A percentile compares a stretch with the other conserved stretches of the same genome.
Conservation (phyloP, 2,888 invertebrate species). For the Leucophenga maculata region DNA sequence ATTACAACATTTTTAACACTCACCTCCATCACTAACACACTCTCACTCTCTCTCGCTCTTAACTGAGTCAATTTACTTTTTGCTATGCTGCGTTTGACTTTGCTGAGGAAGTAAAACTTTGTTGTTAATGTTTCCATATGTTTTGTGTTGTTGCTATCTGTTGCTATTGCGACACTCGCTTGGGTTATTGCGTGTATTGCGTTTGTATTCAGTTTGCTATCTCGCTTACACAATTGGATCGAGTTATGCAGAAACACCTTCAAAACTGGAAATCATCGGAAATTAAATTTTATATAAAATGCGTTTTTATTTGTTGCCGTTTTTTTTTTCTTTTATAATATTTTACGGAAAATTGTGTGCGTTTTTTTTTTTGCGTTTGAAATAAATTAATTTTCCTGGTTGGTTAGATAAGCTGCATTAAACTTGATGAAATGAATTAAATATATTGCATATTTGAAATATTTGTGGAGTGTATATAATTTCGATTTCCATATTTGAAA, state of each 20-base stretch:
- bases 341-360: too few relatives aligned
- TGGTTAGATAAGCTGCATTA: not conserved
- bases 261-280: conserved; percentile 14
- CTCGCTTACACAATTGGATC: not conserved
- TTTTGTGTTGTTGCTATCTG: conserved; percentile 25
- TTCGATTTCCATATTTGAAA: too few relatives aligned
- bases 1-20: conserved; percentile 54
- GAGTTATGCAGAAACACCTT: too few relatives aligned
- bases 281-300: not conserved
- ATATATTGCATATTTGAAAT: not conserved
- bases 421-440: too few relatives aligned
- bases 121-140: conserved; percentile 35
- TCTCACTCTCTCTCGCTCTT: too few relatives aligned
- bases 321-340: not conserved
- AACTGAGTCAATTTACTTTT: not conserved
- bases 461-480: not conserved
- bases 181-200: conserved; percentile 26
- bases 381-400: not conserved
- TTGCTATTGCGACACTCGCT: not conserved
- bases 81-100: conserved; percentile 3
- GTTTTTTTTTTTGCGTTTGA: not conserved
- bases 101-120: conserved; percentile 54
- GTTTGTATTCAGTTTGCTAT: not conserved
- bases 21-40: too few relatives aligned
- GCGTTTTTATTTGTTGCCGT: not conserved